Base-by-base conservation (phyloP, 2,888 invertebrate species). In the Synanthedon myopaeformis region DNA sequence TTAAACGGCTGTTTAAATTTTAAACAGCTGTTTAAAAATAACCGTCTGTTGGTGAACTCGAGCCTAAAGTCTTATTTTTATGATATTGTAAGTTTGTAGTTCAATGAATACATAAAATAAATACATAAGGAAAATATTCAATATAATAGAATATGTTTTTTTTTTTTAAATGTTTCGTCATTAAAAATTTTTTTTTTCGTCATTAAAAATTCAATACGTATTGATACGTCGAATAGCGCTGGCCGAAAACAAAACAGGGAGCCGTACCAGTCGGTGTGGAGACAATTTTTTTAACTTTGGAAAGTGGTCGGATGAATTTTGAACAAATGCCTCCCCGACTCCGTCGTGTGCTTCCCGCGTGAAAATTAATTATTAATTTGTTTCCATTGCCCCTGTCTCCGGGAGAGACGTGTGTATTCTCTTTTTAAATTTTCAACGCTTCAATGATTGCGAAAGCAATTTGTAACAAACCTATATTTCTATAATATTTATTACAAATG, bases 311-410 rank as follows among this genome's bases (percentile, higher is more conserved):
- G 67, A 75, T 74, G 76, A 78, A 77, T 79, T 77, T 79, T 72
- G 75, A 72, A 75, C 74, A 67, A 72, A 73, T 72, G 72, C 70
- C 72, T n/a, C n/a, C 73, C 76, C 70, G 73, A 75, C 74, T 77
- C 74, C 61, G 67, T 66, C 67, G 71, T 67, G 71, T 64, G 72
- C 66, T 74, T 69, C 67, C 73, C 76, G 76, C 74, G 79, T 69
- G 75, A 74, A 82, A 86, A 85, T 83, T 83, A 83, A 85, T 82
- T 74, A 83, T 82, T 84, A 84, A 83, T 83, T 82, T 82, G 80
- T 79, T 76, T 71, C 78, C 79, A 76, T 75, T 72, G 72, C 74
- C 69, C 69, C 65, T 65, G 67, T 74, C 73, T 74, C 74, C 67
- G 63, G 67, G 67, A 69, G 69, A 69, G 75, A 70, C 68, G 70